Percentiles rank a stretch among this genome's conserved stretches.
Conservation (phyloP, 2,113 vertebrate genomes). For the Bufo bufo region DNA sequence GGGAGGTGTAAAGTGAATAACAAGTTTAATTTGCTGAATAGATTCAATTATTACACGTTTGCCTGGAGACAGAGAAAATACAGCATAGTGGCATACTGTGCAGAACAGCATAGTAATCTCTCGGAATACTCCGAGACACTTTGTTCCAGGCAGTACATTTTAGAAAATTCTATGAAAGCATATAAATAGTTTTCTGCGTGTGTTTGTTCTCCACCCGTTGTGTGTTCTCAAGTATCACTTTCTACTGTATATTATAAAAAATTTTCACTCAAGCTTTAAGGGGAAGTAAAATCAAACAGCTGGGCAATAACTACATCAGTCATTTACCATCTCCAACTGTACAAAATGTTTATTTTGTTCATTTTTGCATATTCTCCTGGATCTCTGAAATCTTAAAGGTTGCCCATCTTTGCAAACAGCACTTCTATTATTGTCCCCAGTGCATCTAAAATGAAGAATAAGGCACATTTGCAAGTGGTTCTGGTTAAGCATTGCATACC, state of each 20-base stretch:
- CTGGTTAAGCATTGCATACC: too few species aligned
- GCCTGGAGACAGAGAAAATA: constrained; percentile 53
- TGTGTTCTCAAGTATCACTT: neutral
- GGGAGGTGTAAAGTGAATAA: constrained; percentile 51
- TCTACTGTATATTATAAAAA: neutral
- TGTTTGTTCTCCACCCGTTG: constrained; percentile 6
- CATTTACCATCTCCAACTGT: too few species aligned
- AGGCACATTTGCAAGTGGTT: too few species aligned
- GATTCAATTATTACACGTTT: constrained; percentile 55
- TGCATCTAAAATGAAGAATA: too few species aligned
- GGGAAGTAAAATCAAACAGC: neutral
- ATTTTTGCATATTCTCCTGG: too few species aligned
- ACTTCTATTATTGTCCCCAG: too few species aligned
- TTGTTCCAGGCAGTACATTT: constrained; percentile 28
- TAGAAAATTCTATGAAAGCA: constrained; percentile 4
- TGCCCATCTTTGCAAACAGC: too few species aligned
- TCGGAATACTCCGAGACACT: constrained; percentile 14
- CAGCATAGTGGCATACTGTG: constrained; percentile 21
- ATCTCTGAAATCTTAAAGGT: too few species aligned
- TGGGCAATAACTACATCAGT: too few species aligned
- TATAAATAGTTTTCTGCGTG: constrained; percentile 27
- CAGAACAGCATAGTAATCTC: constrained; percentile 29
- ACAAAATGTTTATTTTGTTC: too few species aligned
- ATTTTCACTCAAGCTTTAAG: neutral
- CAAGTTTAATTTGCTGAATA: constrained; percentile 58